Evolutionary conservation across 2,113 vertebrate genomes (phyloP).

Genomic region (Microcebus tavaratra): DNA sequence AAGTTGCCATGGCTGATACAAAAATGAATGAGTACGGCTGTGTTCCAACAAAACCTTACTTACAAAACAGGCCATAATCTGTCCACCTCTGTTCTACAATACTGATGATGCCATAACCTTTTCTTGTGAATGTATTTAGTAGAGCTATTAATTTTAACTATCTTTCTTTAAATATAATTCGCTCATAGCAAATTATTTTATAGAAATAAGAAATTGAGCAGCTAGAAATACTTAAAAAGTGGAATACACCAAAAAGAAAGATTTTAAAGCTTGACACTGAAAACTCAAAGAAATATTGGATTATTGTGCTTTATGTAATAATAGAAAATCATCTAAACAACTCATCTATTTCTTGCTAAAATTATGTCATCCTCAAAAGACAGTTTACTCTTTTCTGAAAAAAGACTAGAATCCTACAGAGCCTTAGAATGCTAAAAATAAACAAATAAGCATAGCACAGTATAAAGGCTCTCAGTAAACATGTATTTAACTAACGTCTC

Average conservation of each 20-base stretch:
- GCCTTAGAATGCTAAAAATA: not conserved
- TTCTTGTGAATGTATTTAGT: not conserved
- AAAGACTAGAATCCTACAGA: not conserved
- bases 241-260: not conserved
- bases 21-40: not conserved
- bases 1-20: not conserved
- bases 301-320: not conserved
- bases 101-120: not conserved
- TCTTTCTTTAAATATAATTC: constrained; percentile 10
- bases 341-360: not conserved
- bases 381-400: not conserved
- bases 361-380: constrained; percentile 35
- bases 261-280: not conserved
- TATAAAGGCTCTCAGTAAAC: not conserved
- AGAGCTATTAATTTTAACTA: constrained; percentile 15
- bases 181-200: not conserved
- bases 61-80: not conserved
- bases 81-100: not conserved
- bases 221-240: not conserved
- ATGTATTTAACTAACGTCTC: not conserved
- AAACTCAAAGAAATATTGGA: not conserved
- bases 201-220: not conserved
- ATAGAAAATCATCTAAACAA: not conserved
- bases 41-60: not conserved
- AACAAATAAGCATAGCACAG: not conserved